Evolutionary conservation across 2,113 vertebrate genomes (phyloP), one percentile per base, ranked within the genome.

Genomic region (Zeus faber): DNA sequence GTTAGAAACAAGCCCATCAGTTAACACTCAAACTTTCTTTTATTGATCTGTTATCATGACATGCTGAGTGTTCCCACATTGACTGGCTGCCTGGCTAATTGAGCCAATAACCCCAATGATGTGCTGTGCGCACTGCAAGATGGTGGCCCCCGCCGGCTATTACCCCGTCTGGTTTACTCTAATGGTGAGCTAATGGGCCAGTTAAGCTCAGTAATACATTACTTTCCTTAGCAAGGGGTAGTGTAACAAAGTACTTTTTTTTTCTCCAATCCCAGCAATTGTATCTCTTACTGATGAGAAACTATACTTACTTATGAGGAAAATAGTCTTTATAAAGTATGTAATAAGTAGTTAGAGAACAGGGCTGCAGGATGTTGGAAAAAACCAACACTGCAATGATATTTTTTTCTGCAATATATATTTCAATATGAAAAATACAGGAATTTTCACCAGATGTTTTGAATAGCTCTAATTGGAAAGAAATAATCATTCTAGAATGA

Each of bases 71-170:
- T 39, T 39, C 2, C 37, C 14, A n/a, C 44, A 46, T 44, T 44
- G 44, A 46, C 44, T 46, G 3, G n/a, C 21, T 46, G 44, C 21
- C 44, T 46, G 44, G 44, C 22, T 46, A 46, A 46, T 46, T 22
- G 22, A 23, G 44, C 8, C 44, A 24, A 46, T 46, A 23, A 46
- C 5, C 44, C 21, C 49, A 50, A 16, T 21, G 27, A 18, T 20
- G 48, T n/a, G 21, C 44, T 46, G 44, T 13, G 44, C 22, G 11
- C 3, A 5, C 44, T 23, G 44, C 44, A 3, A 13, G 20, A 20
- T 44, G 17, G 17, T 20, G 17, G 9, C 17, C 10, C 41, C 6
- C 16, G 7, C 21, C 44, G 1, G 21, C 11, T 46, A 23, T 46
- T 46, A 43, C 40, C 14, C 11, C 10, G 8, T 20, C 4, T 21